A percentile compares a stretch with the other conserved stretches of the same genome.
These are phyloP conservation scores for Phyllotis vaccarum DNA, from an alignment of 2,797 vertebrate species.

Conservation along the genomic window DNA sequence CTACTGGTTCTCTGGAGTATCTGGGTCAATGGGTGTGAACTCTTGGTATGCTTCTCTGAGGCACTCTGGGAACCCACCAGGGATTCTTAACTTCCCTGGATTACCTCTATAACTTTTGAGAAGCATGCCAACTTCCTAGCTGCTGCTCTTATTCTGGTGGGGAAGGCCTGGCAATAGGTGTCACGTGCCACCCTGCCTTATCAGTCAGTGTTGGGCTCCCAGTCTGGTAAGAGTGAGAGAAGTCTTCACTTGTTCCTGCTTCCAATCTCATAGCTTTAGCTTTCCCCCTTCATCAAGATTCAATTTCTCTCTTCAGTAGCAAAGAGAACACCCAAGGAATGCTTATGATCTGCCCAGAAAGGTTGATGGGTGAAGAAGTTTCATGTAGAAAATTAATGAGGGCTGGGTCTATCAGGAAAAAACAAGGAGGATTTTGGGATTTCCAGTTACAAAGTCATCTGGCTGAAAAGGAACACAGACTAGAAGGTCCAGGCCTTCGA, in stretches of 20 bases:
- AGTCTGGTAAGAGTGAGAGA: neutral
- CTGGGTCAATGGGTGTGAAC: neutral
- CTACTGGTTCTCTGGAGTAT: neutral
- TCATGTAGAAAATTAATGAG: neutral
- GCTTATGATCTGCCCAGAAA: neutral
- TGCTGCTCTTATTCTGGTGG: neutral
- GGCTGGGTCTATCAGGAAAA: neutral
- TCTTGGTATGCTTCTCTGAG: no score
- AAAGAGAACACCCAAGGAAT: neutral
- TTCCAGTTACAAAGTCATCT: neutral
- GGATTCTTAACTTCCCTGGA: neutral
- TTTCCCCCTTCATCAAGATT: neutral
- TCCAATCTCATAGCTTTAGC: neutral
- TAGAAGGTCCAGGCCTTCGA: neutral
- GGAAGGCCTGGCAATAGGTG: neutral
- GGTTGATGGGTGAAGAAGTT: neutral
- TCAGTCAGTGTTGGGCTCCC: neutral
- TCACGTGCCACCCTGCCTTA: neutral
- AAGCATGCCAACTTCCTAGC: neutral
- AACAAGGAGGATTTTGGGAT: neutral
- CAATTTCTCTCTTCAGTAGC: neutral
- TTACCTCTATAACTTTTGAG: neutral
- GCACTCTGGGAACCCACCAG: neutral
- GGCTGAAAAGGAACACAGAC: neutral
- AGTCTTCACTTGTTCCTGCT: neutral